Evolutionary conservation across 2,113 vertebrate species (phyloP).

Genomic region (Microcebus jonahi): DNA sequence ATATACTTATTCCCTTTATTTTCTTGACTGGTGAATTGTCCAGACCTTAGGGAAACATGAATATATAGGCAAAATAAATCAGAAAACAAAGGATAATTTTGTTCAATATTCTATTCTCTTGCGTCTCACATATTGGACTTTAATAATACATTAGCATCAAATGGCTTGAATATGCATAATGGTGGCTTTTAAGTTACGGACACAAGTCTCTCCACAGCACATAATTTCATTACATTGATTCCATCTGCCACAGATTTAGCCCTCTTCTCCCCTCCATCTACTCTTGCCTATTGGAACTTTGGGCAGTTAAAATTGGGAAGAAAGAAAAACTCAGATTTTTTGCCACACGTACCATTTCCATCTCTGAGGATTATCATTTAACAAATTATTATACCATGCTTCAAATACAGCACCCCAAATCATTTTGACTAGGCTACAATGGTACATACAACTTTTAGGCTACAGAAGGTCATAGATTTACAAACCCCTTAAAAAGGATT

Average conservation of each 20-base stretch:
- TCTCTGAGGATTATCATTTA: neutral
- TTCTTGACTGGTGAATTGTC: neutral
- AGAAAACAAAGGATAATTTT: slow-evolving; percentile 42
- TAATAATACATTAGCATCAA: slow-evolving; percentile 33
- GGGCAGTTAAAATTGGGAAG: neutral
- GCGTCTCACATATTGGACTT: slow-evolving; percentile 5
- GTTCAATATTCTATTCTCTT: slow-evolving; percentile 34
- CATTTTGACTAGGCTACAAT: slow-evolving; percentile 13
- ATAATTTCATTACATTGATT: neutral
- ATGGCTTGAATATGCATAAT: neutral
- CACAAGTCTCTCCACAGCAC: neutral
- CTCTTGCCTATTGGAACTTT: slow-evolving; percentile 30
- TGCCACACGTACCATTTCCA: neutral
- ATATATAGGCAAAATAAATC: slow-evolving; percentile 22
- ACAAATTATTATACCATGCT: slow-evolving; percentile 45
- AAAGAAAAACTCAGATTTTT: neutral
- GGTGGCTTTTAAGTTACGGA: neutral
- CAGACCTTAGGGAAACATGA: slow-evolving; percentile 42
- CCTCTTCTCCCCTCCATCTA: neutral
- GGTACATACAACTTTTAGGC: neutral
- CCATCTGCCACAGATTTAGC: neutral
- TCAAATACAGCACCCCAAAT: slow-evolving; percentile 30
- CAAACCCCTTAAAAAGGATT: neutral
- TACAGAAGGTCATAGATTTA: neutral
- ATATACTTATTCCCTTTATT: slow-evolving; percentile 13